Conservation (phyloP, 1,140 invertebrate genomes). For the Trachymyrmex cornetzi region DNA sequence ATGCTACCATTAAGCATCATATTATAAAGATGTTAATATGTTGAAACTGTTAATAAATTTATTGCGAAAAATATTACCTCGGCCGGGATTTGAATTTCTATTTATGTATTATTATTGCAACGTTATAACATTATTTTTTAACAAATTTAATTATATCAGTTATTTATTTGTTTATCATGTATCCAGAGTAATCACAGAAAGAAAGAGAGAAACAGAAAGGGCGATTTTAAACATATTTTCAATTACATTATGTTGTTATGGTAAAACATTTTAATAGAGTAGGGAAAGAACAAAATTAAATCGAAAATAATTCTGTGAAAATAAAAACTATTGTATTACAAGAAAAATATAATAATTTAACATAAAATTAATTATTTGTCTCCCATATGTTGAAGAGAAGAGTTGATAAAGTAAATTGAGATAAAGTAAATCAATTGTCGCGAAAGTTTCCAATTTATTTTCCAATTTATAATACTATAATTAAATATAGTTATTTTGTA, state of each 20-base stretch:
- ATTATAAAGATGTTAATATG: no score
- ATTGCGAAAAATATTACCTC: no score
- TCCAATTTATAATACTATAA: conserved; percentile 10
- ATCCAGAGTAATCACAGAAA: neutral
- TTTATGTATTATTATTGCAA: neutral
- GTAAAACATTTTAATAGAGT: neutral
- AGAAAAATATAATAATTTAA: conserved; percentile 36
- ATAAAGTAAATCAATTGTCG: neutral
- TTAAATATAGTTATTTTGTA: neutral
- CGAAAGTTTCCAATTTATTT: neutral
- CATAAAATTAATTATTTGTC: conserved; percentile 8
- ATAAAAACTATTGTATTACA: neutral
- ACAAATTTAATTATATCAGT: neutral
- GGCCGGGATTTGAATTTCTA: no score
- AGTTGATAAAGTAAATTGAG: neutral
- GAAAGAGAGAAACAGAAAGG: neutral
- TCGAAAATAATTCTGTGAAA: conserved; percentile 5
- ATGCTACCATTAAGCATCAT: no score
- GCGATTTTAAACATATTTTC: neutral
- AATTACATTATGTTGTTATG: neutral
- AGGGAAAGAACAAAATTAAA: neutral
- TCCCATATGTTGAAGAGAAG: neutral
- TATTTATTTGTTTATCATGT: neutral
- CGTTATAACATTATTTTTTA: neutral
- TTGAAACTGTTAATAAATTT: no score